Base-by-base conservation (phyloP, 2,113 vertebrate genomes). In the Geococcyx californianus region DNA sequence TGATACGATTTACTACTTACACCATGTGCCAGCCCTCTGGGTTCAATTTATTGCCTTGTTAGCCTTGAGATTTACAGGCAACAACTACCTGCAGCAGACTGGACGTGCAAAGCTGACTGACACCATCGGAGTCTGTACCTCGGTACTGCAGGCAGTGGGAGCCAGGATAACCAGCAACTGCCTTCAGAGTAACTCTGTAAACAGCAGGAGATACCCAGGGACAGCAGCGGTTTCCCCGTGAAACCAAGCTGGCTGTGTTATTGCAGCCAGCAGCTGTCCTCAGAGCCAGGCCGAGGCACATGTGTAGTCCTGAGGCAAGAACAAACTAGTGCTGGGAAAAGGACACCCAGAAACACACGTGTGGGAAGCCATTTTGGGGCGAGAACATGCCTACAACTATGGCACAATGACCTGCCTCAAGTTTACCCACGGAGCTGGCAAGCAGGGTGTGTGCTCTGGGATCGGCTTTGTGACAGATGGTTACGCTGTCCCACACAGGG, bases 231-330 rank as follows among this genome's bases (percentile, higher is more conserved):
- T 21, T 59, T 79, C 62, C 42, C 24, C 74, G 59, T 26, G 67
- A 66, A 74, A 67, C 25, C 47, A 29, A 21, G 13, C 23, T 23
- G 38, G 21, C 28, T 52, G 33, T 16, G 11, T 69, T 62, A 56
- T 1, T 54, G 52, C 75, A 17, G 8, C 26, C 51, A 49, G 21
- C 29, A 75, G n/a, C n/a, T 66, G 58, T 7, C 42, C 60, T 51
- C 56, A 54, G 52, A 78, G 34, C 25, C 54, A 72, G 66, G 34
- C 42, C 54, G 20, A 16, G 60, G 49, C 42, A 85, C 62, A 62
- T 8, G 33, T 4, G 13, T 0, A 2, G 55, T 47, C 36, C 36
- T 74, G 67, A 78, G 38, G 0, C 0, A 47, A 78, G 16, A 88
- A 58, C 1, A 2, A 88, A 63, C 21, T 4, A 45, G 13, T 11